Base-by-base conservation (phyloP, 2,888 invertebrate genomes). In the Strigamia crassipes region DNA sequence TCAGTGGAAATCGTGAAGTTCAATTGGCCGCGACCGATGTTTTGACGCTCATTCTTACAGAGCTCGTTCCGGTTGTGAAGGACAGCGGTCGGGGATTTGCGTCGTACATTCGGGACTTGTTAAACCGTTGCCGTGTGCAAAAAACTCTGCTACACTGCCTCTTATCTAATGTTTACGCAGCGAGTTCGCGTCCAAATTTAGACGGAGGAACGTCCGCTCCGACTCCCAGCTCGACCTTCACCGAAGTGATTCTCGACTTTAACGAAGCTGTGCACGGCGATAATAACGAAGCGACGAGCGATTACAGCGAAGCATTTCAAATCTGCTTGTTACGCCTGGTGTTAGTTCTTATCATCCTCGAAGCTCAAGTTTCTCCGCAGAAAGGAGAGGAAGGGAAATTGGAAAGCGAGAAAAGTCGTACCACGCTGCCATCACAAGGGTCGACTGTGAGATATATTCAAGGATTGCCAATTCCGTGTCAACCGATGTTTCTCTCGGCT, bases 81-180 rank as follows among this genome's bases (percentile, higher is more conserved):
- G 93, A 93, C 85, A 93, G 93, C 87, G 93, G 93, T 0, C 92
- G 92, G 86, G 92, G 93, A 0, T 91, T 94, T 86, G 92, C 93
- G 13, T 92, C 92, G 85, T 95, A 93, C 86, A 92, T 94, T 83
- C 92, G 92, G 15, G 94, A 94, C 87, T 88, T 89, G 84, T 88
- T 95, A 86, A 89, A 91, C 3, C 92, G 93, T 84, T 94, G 94
- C 86, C 95, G 95, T 88, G 90, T 96, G 79, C 95, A 96, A 87
- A 95, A 95, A 87, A 92, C 94, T 31, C 90, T 94, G 78, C 89
- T 96, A 79, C 94, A 95, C 87, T 94, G 94, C 86, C 89, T 95
- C 23, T 90, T 94, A 80, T 93, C 94, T 3, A 93, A 93, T 21
- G 93, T 95, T 1, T 89, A 92, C 85, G 91, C 90, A 3, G 21